phyloP scores from a whole-genome alignment of 2,888 invertebrate species.

The Harpalus rubripes region DNA sequence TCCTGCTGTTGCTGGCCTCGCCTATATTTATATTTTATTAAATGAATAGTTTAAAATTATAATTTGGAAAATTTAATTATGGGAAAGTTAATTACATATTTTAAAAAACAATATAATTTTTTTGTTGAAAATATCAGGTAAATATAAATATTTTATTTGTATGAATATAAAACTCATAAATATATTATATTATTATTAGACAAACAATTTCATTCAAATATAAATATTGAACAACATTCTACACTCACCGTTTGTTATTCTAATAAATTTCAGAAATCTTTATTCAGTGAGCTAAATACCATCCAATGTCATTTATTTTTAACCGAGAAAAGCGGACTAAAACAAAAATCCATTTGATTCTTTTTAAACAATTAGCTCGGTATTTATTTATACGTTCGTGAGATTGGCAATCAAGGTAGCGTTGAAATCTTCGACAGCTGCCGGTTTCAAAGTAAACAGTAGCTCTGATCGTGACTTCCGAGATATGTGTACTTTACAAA shows the following conservation, averaged over 20 bases:
- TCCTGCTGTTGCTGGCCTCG: no score
- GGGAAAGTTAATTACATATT: background rate
- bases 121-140: background rate
- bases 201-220: background rate
- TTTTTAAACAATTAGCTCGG: constrained; percentile 30
- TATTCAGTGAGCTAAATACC: background rate
- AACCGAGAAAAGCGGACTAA: background rate
- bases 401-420: constrained; percentile 11
- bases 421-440: constrained; percentile 33
- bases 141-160: background rate
- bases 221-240: background rate
- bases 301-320: constrained; percentile 30
- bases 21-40: no score
- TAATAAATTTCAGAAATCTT: background rate
- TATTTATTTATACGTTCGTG: constrained; percentile 28
- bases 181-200: background rate
- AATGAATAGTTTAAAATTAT: no score
- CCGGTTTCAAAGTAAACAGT: constrained; percentile 32
- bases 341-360: constrained; percentile 35
- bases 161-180: background rate
- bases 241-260: background rate
- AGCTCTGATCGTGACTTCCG: constrained; percentile 13
- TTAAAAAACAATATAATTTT: background rate
- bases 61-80: no score
- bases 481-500: constrained; percentile 13